Evolutionary conservation across 1,140 invertebrate species (phyloP).

Genomic region (Aphelenchoides fujianensis): DNA sequence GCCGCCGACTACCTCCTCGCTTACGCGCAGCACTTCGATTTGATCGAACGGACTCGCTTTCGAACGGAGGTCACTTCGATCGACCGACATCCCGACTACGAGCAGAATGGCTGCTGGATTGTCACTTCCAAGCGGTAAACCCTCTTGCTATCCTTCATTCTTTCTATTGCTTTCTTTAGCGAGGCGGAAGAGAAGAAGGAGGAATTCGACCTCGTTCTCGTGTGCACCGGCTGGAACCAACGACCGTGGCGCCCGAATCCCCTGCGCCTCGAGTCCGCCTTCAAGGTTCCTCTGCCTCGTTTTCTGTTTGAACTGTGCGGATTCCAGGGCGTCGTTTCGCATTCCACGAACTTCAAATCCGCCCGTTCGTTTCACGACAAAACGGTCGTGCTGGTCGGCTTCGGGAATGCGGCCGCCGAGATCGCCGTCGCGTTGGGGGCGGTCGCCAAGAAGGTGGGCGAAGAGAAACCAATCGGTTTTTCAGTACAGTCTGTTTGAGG

Average conservation of each 20-base stretch:
- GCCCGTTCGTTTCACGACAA: not conserved
- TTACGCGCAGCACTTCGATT: not conserved
- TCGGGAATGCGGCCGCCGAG: conserved; percentile 1
- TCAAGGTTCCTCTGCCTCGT: conserved; percentile 18
- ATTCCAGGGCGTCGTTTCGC: not conserved
- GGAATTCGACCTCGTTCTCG: not conserved
- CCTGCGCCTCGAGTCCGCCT: not conserved
- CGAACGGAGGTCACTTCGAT: not conserved
- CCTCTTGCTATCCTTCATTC: too few relatives aligned
- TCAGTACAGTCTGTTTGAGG: not conserved
- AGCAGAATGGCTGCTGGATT: conserved; percentile 1
- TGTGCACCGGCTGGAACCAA: not conserved
- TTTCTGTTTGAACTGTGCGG: conserved; percentile 12
- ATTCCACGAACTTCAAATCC: conserved; percentile 11
- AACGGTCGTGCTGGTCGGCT: conserved; percentile 12
- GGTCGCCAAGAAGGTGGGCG: conserved; percentile 13
- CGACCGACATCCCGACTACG: not conserved
- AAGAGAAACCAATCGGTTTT: not conserved
- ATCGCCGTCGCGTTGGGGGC: not conserved
- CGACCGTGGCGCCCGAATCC: conserved; percentile 14
- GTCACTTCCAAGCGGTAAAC: not conserved
- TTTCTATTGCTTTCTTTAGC: not conserved
- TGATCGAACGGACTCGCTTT: not conserved
- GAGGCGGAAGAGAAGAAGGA: not conserved
- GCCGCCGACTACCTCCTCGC: not conserved